phyloP scores from a whole-genome alignment of 2,888 invertebrate species.

The Stenodema calcarata region DNA sequence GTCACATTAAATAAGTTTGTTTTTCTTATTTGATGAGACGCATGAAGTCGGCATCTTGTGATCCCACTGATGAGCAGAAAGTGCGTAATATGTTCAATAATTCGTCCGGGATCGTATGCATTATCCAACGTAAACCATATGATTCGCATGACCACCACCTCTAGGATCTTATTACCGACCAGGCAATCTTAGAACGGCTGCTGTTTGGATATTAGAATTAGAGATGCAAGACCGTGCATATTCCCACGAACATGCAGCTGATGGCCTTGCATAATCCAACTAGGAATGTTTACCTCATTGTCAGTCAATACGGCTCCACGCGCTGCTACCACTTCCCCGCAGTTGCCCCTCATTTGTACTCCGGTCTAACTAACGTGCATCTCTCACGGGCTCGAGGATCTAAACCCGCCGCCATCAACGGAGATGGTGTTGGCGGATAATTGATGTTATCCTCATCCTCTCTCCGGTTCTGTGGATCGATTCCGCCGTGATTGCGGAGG shows the following conservation, averaged over 20 bases:
- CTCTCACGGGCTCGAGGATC: neutral
- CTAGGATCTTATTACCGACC: neutral
- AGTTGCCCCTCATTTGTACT: constrained; percentile 5
- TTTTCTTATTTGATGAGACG: no score
- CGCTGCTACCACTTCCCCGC: neutral
- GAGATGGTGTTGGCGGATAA: neutral
- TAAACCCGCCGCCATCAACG: neutral
- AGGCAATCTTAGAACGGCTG: neutral
- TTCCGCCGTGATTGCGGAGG: neutral
- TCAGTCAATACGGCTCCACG: constrained; percentile 23
- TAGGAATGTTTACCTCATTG: constrained; percentile 36
- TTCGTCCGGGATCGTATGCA: no score
- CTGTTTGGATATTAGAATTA: neutral
- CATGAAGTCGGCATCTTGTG: no score
- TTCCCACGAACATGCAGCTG: neutral
- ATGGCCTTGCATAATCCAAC: constrained; percentile 17
- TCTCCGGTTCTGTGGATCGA: neutral
- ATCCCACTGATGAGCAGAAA: no score
- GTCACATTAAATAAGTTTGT: no score
- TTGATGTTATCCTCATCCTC: neutral
- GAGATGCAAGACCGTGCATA: neutral
- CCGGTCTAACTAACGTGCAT: constrained; percentile 12
- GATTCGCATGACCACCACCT: neutral
- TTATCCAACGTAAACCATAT: no score
- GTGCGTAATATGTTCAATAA: no score